Evolutionary conservation across 1,140 invertebrate species (phyloP).

Genomic region (Drosophila miranda): DNA sequence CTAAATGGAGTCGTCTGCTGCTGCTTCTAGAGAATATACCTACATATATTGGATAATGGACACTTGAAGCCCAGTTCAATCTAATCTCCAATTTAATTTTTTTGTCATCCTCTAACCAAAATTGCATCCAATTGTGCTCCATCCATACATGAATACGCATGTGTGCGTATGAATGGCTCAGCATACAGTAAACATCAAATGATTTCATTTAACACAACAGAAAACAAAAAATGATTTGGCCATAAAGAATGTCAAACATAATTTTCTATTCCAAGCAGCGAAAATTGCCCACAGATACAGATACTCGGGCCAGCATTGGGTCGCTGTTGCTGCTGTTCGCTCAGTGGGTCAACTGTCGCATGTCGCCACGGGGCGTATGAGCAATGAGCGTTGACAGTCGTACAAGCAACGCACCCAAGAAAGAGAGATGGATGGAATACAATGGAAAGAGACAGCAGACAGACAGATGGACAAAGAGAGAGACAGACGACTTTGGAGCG

Average conservation of each 20-base stretch:
- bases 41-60: too few relatives aligned
- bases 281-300: too few relatives aligned
- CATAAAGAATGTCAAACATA: slow-evolving; percentile 52
- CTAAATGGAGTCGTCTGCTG: too few relatives aligned
- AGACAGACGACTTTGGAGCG: slow-evolving; percentile 22
- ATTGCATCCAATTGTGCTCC: slow-evolving; percentile 27
- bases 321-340: slow-evolving; percentile 4
- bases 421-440: slow-evolving; percentile 11
- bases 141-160: slow-evolving; percentile 16
- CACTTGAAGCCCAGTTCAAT: too few relatives aligned
- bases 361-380: slow-evolving; percentile 66
- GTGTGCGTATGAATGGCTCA: too few relatives aligned
- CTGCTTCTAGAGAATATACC: too few relatives aligned
- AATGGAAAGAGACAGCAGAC: neutral
- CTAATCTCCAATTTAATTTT: neutral
- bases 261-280: slow-evolving; percentile 20
- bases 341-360: slow-evolving; percentile 59
- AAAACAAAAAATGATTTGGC: slow-evolving; percentile 32
- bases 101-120: slow-evolving; percentile 15
- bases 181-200: slow-evolving; percentile 10
- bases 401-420: slow-evolving; percentile 12
- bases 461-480: slow-evolving; percentile 2
- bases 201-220: slow-evolving; percentile 21
- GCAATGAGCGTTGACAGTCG: slow-evolving; percentile 60
- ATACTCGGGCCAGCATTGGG: slow-evolving; percentile 5